A percentile compares a stretch with the other conserved stretches of the same genome.
Conservation (phyloP, 2,797 vertebrate species). For the Tragelaphus eurycerus region DNA sequence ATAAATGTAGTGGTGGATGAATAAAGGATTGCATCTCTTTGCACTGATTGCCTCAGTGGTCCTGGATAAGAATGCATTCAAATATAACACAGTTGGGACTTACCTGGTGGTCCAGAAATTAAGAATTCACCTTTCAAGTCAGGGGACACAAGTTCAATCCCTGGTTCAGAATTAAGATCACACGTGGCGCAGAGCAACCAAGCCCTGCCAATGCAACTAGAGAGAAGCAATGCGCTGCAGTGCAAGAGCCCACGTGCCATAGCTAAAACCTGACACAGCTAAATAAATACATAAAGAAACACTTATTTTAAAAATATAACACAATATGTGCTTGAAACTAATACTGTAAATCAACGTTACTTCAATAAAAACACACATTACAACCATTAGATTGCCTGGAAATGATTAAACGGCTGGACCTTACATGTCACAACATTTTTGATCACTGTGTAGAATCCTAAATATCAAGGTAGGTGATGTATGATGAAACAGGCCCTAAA, state of each 20-base stretch:
- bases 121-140: background rate
- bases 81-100: background rate
- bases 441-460: background rate
- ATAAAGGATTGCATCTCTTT: background rate
- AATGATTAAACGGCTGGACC: background rate
- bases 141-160: background rate
- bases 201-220: background rate
- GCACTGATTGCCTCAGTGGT: background rate
- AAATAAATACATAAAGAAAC: background rate
- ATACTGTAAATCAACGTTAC: background rate
- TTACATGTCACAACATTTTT: background rate
- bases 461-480: background rate
- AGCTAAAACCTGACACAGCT: background rate
- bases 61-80: background rate
- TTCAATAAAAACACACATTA: background rate
- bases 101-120: background rate
- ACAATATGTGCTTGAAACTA: background rate
- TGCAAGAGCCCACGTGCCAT: background rate
- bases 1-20: background rate
- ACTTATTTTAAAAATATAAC: background rate
- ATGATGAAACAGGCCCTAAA: background rate
- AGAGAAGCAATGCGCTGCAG: background rate
- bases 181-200: fast-evolving
- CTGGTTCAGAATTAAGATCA: background rate
- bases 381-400: background rate